Base-by-base conservation (phyloP, 2,113 vertebrate genomes). In the Tiliqua scincoides region DNA sequence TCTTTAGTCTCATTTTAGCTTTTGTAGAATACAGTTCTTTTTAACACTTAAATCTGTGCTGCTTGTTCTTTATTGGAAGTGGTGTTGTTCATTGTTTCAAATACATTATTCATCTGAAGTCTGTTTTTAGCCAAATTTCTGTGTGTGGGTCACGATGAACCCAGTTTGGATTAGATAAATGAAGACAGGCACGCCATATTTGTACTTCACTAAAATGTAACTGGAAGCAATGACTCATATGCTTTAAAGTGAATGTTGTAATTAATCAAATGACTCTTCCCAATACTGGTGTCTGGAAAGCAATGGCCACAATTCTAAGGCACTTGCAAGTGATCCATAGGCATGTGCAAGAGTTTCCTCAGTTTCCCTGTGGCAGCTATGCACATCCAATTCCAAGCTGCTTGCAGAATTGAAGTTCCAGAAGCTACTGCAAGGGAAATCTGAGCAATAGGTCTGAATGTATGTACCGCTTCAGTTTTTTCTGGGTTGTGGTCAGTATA, bases 221-320 rank as follows among this genome's bases (percentile, higher is more conserved):
- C 2, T 81, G 70, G 71, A 83, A 30, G 48, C 43, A 54, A n/a
- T 68, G 32, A 23, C 23, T 43, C 25, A 71, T 27, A 12, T 54
- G 32, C 20, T 67, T 52, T 81, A n/a, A 0, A 32, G 0, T 63
- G 54, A 43, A 76, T 15, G 70, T 35, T 77, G 17, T 62, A 30
- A 0, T 0, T 4, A 11, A 2, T 48, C 87, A 25, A 1, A 1
- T 75, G 62, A 2, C 0, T 30, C 0, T 1, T 61, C 75, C 61
- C 1, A 0, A 61, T 27, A 1, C 63, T 52, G 5, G 3, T 2
- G 0, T 7, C 11, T 81, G 87, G 40, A 40, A 80, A 65, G 18
- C 25, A 63, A 48, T 79, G 27, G 40, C 54, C 6, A 40, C 70
- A 3, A 57, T 57, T 12, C 54, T 12, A 57, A 57, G 43, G 54